Conservation (phyloP, 2,888 invertebrate genomes). For the Alsophila aescularia region DNA sequence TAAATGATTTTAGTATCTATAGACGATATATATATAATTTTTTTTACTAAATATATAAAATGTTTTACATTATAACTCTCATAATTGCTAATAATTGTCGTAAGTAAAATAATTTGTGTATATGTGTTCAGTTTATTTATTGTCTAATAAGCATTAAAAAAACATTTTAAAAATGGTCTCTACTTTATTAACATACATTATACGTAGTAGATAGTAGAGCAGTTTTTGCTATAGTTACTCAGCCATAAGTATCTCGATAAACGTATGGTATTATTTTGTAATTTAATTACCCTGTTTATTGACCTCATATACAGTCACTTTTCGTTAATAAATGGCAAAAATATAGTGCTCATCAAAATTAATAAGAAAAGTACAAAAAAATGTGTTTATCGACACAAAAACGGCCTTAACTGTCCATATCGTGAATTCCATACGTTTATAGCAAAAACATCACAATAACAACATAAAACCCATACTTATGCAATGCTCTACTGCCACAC, state of each 20-base stretch:
- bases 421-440: slow-evolving; percentile 79
- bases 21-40: too few species aligned
- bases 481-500: slow-evolving; percentile 83
- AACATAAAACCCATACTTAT: slow-evolving; percentile 84
- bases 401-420: slow-evolving; percentile 74
- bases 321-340: slow-evolving; percentile 13
- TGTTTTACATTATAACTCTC: too few species aligned
- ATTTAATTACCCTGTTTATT: slow-evolving; percentile 21
- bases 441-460: slow-evolving; percentile 82
- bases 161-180: too few species aligned
- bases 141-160: too few species aligned
- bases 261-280: slow-evolving; percentile 3
- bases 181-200: too few species aligned
- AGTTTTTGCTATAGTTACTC: background rate
- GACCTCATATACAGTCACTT: slow-evolving; percentile 17
- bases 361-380: slow-evolving; percentile 59
- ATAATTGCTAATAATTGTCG: too few species aligned
- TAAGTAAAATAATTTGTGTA: too few species aligned
- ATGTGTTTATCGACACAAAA: slow-evolving; percentile 65
- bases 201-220: background rate
- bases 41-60: too few species aligned
- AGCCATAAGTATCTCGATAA: slow-evolving; percentile 2
- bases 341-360: slow-evolving; percentile 60
- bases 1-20: too few species aligned
- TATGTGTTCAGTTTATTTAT: too few species aligned